These are phyloP conservation scores for Gymnobelideus leadbeateri DNA, from an alignment of 2,113 vertebrate genomes.

Conservation along the genomic window DNA sequence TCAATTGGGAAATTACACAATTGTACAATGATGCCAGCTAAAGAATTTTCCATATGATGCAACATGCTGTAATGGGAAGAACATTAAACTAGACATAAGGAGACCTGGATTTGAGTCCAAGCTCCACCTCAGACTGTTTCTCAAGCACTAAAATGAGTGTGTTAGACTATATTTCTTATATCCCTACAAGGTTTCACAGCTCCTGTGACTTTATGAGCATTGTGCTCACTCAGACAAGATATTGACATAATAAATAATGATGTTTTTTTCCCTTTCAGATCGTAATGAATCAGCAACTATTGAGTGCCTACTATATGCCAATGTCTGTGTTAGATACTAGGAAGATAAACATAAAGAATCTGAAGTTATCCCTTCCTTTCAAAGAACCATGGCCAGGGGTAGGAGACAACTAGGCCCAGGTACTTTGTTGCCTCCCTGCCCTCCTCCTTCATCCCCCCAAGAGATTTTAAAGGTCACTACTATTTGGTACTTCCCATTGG, in stretches of 20 bases:
- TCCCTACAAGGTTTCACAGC: background rate
- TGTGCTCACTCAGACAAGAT: background rate
- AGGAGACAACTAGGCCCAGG: background rate
- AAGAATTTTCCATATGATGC: background rate
- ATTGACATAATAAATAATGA: background rate
- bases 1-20: background rate
- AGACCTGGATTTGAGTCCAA: background rate
- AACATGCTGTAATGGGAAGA: background rate
- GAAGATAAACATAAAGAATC: background rate
- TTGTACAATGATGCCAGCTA: background rate
- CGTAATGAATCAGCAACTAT: background rate
- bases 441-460: background rate
- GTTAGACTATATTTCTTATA: background rate
- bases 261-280: background rate
- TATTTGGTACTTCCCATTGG: background rate
- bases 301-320: background rate
- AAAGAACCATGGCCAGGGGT: background rate
- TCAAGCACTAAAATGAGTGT: background rate
- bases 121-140: background rate
- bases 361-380: background rate
- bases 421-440: background rate
- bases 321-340: background rate
- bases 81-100: background rate
- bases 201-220: background rate
- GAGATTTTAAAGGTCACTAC: background rate